phyloP scores from a whole-genome alignment of 1,140 invertebrate genomes.

The Brachystomella parvula region DNA sequence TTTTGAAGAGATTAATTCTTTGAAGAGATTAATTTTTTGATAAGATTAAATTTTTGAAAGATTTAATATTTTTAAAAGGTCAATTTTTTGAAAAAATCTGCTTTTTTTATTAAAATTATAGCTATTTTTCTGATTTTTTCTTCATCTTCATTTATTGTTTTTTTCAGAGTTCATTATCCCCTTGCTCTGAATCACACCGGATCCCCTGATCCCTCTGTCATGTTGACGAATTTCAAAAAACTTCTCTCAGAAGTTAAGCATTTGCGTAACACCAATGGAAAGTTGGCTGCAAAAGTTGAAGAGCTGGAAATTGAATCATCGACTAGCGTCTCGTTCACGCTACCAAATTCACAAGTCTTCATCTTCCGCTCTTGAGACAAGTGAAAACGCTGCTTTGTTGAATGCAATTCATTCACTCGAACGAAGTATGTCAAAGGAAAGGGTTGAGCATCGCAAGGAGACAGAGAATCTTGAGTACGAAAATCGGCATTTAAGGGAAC shows the following conservation, averaged over 20 bases:
- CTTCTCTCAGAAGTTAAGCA: slow-evolving; percentile 44
- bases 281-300: not conserved
- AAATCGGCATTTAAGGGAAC: not conserved
- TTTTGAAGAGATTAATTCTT: no score
- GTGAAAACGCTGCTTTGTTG: no score
- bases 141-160: slow-evolving; percentile 12
- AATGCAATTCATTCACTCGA: not conserved
- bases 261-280: slow-evolving; percentile 14
- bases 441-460: not conserved
- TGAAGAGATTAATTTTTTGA: no score
- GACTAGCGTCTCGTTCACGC: no score
- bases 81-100: no score
- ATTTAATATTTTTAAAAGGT: no score
- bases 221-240: slow-evolving; percentile 47
- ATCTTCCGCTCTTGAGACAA: not conserved
- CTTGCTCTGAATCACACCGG: slow-evolving; percentile 48
- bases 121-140: no score
- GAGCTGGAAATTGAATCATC: not conserved
- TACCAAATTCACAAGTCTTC: not conserved
- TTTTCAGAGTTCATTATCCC: slow-evolving; percentile 48
- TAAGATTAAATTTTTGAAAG: no score
- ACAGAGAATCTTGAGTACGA: slow-evolving; percentile 5
- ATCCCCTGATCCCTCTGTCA: slow-evolving; percentile 45
- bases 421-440: not conserved
- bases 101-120: no score